A percentile compares a stretch with the other conserved stretches of the same genome.
phyloP scores from a whole-genome alignment of 35 echinoderm and acorn worm genomes.

The Patiria miniata region DNA sequence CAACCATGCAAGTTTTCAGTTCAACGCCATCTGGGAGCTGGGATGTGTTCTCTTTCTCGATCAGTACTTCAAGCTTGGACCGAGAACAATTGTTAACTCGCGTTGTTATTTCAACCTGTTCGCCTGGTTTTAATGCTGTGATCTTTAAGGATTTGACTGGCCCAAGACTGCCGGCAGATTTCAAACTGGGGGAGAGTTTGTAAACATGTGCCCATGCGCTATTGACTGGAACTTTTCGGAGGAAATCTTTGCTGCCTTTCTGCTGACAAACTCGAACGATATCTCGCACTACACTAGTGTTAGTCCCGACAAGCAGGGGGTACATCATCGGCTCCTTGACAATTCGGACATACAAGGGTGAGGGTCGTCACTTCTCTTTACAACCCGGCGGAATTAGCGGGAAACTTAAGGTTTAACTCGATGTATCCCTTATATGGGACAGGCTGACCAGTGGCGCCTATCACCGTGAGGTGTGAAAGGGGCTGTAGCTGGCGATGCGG shows the following conservation, averaged over 20 bases:
- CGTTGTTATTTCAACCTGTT: too few relatives aligned
- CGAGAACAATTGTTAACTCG: too few relatives aligned
- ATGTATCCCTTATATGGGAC: conserved; percentile 55
- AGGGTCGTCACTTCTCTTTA: conserved; percentile 2
- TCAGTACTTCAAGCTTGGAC: background rate
- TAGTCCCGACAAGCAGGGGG: conserved; percentile 34
- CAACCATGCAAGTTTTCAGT: background rate
- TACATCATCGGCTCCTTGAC: background rate
- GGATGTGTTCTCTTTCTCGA: background rate
- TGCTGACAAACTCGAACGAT: background rate
- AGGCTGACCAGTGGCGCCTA: conserved; percentile 35
- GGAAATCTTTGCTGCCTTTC: background rate
- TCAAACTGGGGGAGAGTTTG: background rate
- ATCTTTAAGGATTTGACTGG: too few relatives aligned
- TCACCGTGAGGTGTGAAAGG: conserved; percentile 32
- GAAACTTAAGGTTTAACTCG: conserved; percentile 1
- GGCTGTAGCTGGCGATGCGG: conserved; percentile 23
- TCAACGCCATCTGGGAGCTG: background rate
- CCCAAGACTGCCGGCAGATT: background rate
- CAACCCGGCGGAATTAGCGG: background rate
- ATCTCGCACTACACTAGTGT: conserved; percentile 12
- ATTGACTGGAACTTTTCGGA: background rate
- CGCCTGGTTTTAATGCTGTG: too few relatives aligned
- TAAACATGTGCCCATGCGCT: background rate
- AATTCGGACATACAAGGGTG: conserved; percentile 23